Percentiles rank a stretch among this genome's conserved stretches.
Evolutionary conservation across 2,888 invertebrate species (phyloP).

Genomic region (Brachynemurus nebulosus): DNA sequence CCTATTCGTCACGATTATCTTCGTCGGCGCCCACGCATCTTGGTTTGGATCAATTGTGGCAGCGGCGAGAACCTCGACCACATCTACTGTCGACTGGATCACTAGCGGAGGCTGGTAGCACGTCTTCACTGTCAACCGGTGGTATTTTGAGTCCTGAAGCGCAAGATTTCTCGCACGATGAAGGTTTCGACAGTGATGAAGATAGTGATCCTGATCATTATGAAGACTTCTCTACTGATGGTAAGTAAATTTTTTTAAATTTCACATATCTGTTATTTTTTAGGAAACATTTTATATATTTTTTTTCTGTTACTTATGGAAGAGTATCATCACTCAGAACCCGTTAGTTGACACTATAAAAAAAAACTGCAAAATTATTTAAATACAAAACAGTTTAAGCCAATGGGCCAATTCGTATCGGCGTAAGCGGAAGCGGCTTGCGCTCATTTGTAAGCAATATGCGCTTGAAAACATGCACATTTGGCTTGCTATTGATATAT

Average conservation of each 20-base stretch:
- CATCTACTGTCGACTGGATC: conserved; percentile 77
- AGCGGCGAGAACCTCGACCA: conserved; percentile 71
- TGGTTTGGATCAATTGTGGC: conserved; percentile 73
- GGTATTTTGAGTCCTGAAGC: conserved; percentile 73
- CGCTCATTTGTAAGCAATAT: too few relatives aligned
- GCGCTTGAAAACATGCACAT: too few relatives aligned
- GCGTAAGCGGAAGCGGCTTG: too few relatives aligned
- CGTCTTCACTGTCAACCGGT: conserved; percentile 67
- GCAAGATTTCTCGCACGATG: conserved; percentile 68
- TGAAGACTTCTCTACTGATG: conserved; percentile 74
- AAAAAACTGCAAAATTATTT: too few relatives aligned
- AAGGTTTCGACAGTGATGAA: conserved; percentile 70
- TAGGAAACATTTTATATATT: too few relatives aligned
- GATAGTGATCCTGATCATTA: conserved; percentile 79
- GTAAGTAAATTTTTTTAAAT: conserved; percentile 26
- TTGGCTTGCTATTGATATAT: too few relatives aligned
- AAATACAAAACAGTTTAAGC: too few relatives aligned
- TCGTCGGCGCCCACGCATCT: conserved; percentile 77
- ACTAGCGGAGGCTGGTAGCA: conserved; percentile 70
- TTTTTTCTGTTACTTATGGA: too few relatives aligned
- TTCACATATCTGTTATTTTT: too few relatives aligned
- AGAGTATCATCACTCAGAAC: too few relatives aligned
- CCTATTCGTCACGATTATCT: not conserved
- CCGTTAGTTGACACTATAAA: too few relatives aligned
- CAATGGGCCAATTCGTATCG: too few relatives aligned